Evolutionary conservation across 2,113 vertebrate species (phyloP).

Genomic region (Amphiprion percula): DNA sequence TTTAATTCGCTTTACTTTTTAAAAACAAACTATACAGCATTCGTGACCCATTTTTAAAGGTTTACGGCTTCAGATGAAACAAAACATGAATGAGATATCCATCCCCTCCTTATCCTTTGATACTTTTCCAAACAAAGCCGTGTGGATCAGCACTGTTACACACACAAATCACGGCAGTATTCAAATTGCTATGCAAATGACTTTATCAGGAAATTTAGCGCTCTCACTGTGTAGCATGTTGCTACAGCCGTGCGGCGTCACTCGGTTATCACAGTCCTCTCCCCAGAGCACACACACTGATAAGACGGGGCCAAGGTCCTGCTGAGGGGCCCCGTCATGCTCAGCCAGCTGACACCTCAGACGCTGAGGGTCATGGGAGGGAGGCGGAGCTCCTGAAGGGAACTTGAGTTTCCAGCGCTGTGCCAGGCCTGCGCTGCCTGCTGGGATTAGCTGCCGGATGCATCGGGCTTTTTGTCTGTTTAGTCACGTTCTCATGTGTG

Average conservation of each 20-base stretch:
- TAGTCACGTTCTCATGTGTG: conserved; percentile 1
- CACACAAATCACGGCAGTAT: conserved; percentile 56
- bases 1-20: too few relatives aligned
- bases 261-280: conserved; percentile 6
- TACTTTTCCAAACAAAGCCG: conserved; percentile 1
- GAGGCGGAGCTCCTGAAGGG: conserved; percentile 11
- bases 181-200: conserved; percentile 73
- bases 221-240: conserved; percentile 11
- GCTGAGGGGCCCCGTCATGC: conserved; percentile 11
- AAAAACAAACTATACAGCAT: neutral
- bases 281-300: conserved; percentile 42
- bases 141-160: conserved; percentile 28
- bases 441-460: conserved; percentile 35
- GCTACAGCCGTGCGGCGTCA: neutral
- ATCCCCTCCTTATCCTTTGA: neutral
- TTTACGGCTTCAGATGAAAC: neutral
- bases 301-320: conserved; percentile 67
- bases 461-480: neutral
- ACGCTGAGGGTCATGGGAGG: conserved; percentile 14
- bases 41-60: neutral
- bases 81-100: neutral
- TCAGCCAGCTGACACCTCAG: conserved; percentile 18
- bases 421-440: neutral
- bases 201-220: conserved; percentile 40
- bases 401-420: conserved; percentile 27